These are phyloP conservation scores for Scomberomorus guttatus DNA, from an alignment of 2,797 vertebrate species.

Conservation along the genomic window DNA sequence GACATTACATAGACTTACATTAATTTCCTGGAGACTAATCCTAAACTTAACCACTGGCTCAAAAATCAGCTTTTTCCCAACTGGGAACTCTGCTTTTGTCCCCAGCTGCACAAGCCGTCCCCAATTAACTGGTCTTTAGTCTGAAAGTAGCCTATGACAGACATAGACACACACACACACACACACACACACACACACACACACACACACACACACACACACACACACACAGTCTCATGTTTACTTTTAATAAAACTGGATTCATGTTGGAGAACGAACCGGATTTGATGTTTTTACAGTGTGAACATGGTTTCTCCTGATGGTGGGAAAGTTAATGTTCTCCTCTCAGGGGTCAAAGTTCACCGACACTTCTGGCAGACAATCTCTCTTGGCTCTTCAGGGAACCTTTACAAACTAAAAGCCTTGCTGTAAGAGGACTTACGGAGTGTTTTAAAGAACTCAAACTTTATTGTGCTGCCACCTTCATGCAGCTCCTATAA, in stretches of 20 bases:
- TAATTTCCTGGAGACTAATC: too few relatives aligned
- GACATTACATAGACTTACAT: too few relatives aligned
- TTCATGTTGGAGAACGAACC: conserved; percentile 1
- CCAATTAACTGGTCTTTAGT: too few relatives aligned
- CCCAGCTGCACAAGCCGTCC: too few relatives aligned
- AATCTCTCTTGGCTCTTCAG: not conserved
- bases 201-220: conserved; percentile 14
- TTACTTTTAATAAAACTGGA: conserved; percentile 48
- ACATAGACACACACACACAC: conserved; percentile 2
- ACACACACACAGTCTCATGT: conserved; percentile 12
- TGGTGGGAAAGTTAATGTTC: conserved; percentile 14
- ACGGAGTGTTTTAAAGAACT: too few relatives aligned
- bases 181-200: conserved; percentile 2
- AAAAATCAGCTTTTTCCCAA: too few relatives aligned
- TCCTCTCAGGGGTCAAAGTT: conserved; percentile 20
- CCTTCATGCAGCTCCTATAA: too few relatives aligned
- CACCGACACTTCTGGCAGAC: conserved; percentile 7
- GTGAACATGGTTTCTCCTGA: not conserved
- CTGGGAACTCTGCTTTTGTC: too few relatives aligned
- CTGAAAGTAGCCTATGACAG: too few relatives aligned
- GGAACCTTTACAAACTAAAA: not conserved
- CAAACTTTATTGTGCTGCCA: too few relatives aligned
- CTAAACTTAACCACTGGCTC: too few relatives aligned
- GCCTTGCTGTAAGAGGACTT: too few relatives aligned
- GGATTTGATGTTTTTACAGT: conserved; percentile 16